phyloP scores from a whole-genome alignment of 1,140 invertebrate genomes.

The Atta texana region DNA sequence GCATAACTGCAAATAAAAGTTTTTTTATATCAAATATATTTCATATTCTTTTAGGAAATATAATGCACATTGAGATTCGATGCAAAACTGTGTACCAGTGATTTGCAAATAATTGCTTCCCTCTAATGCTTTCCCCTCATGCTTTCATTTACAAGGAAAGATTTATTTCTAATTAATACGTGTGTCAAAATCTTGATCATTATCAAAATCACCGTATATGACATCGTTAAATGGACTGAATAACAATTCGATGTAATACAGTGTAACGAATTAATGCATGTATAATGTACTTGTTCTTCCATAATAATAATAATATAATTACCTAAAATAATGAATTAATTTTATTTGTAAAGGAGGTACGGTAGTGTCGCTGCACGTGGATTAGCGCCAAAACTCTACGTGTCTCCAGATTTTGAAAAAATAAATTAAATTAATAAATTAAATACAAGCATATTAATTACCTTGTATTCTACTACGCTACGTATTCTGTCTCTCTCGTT shows the following conservation, averaged over 20 bases:
- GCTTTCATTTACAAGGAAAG: conserved; percentile 25
- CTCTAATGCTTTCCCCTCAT: background rate
- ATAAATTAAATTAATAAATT: too few relatives aligned
- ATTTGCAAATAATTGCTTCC: conserved; percentile 66
- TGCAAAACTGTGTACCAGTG: conserved; percentile 70
- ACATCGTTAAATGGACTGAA: conserved; percentile 12
- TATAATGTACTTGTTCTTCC: conserved; percentile 11
- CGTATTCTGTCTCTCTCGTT: too few relatives aligned
- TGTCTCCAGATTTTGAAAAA: too few relatives aligned
- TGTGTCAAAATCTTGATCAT: conserved; percentile 14
- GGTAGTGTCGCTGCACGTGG: too few relatives aligned
- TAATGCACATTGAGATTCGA: conserved; percentile 63
- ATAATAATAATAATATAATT: conserved; percentile 39
- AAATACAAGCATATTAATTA: too few relatives aligned
- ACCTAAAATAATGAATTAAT: conserved; percentile 28
- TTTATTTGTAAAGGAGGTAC: background rate
- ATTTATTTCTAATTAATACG: conserved; percentile 50
- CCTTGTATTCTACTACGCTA: too few relatives aligned
- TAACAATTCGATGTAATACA: background rate
- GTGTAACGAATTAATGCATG: conserved; percentile 19
- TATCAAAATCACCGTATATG: conserved; percentile 25
- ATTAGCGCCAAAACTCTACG: too few relatives aligned
- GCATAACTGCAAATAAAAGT: too few relatives aligned
- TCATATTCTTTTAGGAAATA: conserved; percentile 69
- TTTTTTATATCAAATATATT: too few relatives aligned